Evolutionary conservation across 2,797 vertebrate genomes (phyloP).

Genomic region (Dipus sagitta): DNA sequence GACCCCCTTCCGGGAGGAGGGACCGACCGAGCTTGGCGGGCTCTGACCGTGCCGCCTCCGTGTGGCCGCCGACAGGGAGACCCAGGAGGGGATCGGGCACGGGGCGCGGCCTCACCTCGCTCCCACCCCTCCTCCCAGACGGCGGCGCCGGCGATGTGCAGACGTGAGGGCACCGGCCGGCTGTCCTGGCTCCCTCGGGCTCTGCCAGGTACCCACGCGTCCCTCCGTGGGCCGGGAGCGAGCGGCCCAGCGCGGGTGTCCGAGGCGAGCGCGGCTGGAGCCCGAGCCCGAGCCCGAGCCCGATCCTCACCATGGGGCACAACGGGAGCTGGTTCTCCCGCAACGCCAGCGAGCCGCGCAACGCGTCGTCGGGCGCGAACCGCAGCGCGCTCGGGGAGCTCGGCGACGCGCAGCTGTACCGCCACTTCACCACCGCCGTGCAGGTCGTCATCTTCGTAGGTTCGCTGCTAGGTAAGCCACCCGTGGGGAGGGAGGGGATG

Average conservation of each 20-base stretch:
- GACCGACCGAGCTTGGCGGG: neutral
- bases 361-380: conserved; percentile 90
- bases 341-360: conserved; percentile 88
- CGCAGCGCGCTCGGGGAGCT: conserved; percentile 83
- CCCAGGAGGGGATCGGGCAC: neutral
- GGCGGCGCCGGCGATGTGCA: conserved; percentile 51
- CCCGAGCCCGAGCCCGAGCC: conserved; percentile 27
- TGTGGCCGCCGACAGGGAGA: conserved; percentile 56
- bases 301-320: conserved; percentile 84
- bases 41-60: conserved; percentile 29
- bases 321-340: conserved; percentile 87
- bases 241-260: neutral
- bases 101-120: conserved; percentile 69
- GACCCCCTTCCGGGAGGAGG: conserved; percentile 39
- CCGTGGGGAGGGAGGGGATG: neutral
- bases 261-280: conserved; percentile 26
- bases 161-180: conserved; percentile 54
- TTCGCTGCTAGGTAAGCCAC: conserved; percentile 94
- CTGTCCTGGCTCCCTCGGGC: conserved; percentile 23
- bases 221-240: neutral
- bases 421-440: conserved; percentile 93
- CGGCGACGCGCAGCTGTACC: conserved; percentile 91
- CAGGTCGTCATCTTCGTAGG: conserved; percentile 96
- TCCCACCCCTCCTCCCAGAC: conserved; percentile 62
- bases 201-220: conserved; percentile 1